Evolutionary conservation across 2,113 vertebrate species (phyloP).

Genomic region (Leiothrix lutea): DNA sequence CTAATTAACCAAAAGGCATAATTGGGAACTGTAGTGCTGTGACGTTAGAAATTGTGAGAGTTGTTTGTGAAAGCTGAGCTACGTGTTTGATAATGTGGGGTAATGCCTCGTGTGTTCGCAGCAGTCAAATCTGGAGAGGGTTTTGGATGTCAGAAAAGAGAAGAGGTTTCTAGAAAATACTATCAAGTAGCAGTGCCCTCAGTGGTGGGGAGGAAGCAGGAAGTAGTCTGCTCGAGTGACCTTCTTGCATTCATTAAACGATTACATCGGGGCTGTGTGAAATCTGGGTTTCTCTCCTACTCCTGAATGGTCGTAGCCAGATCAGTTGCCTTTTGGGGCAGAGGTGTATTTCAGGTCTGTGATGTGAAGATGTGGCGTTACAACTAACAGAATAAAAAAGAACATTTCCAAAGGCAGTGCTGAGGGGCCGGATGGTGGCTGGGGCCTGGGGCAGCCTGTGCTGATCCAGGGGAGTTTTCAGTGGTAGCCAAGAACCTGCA

Average conservation of each 20-base stretch:
- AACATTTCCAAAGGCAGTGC: background rate
- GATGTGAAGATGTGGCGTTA: accelerated
- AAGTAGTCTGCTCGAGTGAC: background rate
- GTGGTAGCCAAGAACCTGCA: background rate
- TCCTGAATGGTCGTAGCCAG: background rate
- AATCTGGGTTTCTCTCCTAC: background rate
- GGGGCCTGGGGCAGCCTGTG: background rate
- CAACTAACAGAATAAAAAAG: background rate
- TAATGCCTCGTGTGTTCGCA: background rate
- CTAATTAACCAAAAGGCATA: background rate
- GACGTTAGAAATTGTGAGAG: accelerated
- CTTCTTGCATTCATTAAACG: background rate
- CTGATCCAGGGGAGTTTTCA: accelerated
- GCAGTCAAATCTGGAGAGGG: background rate
- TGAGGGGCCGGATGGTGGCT: background rate
- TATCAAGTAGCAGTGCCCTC: background rate
- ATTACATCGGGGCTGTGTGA: background rate
- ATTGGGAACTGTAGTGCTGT: background rate
- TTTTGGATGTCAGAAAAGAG: background rate
- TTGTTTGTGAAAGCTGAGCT: background rate
- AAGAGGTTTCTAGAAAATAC: background rate
- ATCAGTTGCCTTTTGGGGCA: background rate
- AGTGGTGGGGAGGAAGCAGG: background rate
- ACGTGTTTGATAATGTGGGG: accelerated
- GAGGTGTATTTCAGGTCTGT: background rate